Evolutionary conservation across 2,113 vertebrate genomes (phyloP).

Genomic region (Brachirus orientalis): DNA sequence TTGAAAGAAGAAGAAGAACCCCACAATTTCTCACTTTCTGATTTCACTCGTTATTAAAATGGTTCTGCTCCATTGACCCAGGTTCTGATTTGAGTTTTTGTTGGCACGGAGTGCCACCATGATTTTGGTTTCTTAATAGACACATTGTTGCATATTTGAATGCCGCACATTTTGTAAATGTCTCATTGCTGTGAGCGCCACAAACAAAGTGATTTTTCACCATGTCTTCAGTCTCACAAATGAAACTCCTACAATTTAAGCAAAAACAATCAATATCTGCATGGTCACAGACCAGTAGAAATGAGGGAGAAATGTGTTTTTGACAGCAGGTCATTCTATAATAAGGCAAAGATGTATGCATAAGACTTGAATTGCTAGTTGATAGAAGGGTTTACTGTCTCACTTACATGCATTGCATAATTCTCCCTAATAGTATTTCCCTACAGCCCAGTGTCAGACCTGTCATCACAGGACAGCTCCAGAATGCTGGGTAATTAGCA

Average conservation of each 20-base stretch:
- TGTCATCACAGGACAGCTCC: constrained; percentile 60
- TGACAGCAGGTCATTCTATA: background rate
- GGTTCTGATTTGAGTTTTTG: background rate
- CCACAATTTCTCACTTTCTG: background rate
- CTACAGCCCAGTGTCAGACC: constrained; percentile 60
- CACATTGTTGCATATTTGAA: background rate
- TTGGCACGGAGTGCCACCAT: background rate
- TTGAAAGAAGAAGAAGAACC: too few species aligned
- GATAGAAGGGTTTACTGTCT: constrained; percentile 20
- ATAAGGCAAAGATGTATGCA: background rate
- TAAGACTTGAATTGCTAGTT: background rate
- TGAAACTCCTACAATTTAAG: too few species aligned
- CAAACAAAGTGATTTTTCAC: too few species aligned
- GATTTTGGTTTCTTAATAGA: background rate
- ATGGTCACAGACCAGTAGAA: background rate
- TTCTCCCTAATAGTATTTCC: constrained; percentile 65
- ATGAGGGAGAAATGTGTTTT: background rate
- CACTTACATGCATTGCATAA: constrained; percentile 57
- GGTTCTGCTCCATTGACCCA: background rate
- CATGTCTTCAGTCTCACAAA: too few species aligned
- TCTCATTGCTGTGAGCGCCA: too few species aligned
- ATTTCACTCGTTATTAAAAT: background rate
- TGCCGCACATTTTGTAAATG: background rate
- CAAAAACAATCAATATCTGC: background rate
- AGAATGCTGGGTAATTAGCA: constrained; percentile 78